A percentile compares a stretch with the other conserved stretches of the same genome.
phyloP scores from a whole-genome alignment of 2,113 vertebrate genomes.

The Cheilinus undulatus region DNA sequence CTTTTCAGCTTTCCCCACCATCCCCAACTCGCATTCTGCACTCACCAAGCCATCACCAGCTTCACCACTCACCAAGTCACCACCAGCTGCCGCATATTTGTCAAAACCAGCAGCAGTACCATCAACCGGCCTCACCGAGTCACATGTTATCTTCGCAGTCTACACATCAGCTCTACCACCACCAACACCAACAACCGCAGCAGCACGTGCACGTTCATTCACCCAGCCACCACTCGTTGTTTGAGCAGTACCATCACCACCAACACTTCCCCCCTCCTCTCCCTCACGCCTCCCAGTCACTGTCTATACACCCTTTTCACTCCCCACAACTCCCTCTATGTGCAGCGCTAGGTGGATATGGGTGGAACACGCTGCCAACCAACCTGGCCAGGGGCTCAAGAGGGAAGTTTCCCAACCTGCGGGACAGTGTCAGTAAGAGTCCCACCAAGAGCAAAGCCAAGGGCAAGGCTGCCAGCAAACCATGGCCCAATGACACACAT shows the following conservation, averaged over 20 bases:
- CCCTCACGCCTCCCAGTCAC: constrained; percentile 74
- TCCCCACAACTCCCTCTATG: constrained; percentile 69
- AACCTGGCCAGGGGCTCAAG: constrained; percentile 69
- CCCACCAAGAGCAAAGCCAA: constrained; percentile 88
- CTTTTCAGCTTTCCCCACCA: constrained; percentile 42
- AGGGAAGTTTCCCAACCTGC: constrained; percentile 84
- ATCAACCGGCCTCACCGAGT: constrained; percentile 22
- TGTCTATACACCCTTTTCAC: constrained; percentile 76
- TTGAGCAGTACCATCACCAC: constrained; percentile 62
- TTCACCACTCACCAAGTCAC: constrained; percentile 35
- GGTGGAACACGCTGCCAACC: constrained; percentile 83
- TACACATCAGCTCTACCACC: constrained; percentile 57
- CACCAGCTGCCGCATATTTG: constrained; percentile 62
- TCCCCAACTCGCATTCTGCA: constrained; percentile 45
- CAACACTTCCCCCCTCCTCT: constrained; percentile 54
- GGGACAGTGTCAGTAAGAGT: constrained; percentile 88
- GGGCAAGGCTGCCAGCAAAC: constrained; percentile 80
- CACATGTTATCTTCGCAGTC: constrained; percentile 48
- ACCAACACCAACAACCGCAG: constrained; percentile 45
- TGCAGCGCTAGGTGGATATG: constrained; percentile 62
- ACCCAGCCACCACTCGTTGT: constrained; percentile 52
- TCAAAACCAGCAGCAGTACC: constrained; percentile 49
- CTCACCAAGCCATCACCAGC: constrained; percentile 65
- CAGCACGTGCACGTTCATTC: constrained; percentile 49
- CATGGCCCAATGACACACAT: constrained; percentile 76